Base-by-base conservation (phyloP, 2,797 vertebrate genomes). In the Dendrocincla tyrannina region DNA sequence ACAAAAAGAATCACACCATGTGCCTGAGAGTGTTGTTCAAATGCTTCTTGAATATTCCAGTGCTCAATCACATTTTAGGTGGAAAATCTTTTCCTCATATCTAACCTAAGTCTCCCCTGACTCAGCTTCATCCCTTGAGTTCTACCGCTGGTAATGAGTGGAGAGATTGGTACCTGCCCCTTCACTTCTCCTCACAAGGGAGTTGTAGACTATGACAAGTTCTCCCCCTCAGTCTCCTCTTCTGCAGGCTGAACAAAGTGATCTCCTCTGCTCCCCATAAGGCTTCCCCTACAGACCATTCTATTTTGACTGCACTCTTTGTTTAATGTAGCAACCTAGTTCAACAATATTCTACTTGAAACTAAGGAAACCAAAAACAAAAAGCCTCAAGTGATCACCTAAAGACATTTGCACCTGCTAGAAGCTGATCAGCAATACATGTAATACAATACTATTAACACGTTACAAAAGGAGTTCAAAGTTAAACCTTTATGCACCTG, bases 121-220 rank as follows among this genome's bases (percentile, higher is more conserved):
- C 30, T 10, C 35, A 64, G 6, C 2, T 52, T 52, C 64, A 58
- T 3, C n/a, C 28, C 44, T 58, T 0, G 1, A 39, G 44, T 30
- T 30, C 28, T 72, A 24, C 25, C 17, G 13, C 9, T 44, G 24
- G 7, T 2, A 44, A 64, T 7, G 7, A 27, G 5, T 5, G 42
- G 11, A 37, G 28, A 56, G 24, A 44, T 15, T 8, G 5, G 14
- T 25, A 3, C 14, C 37, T 35, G 44, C 12, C 20, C 22, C 52
- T 41, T 7, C 33, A 19, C 13, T 25, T 76, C 28, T 9, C 19
- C 23, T 39, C 28, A 13, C 0, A 0, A 27, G 37, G 42, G 50
- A 11, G 27, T 1, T 55, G 4, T 25, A 17, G 17, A 9, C 42
- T 44, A 19, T 32, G 37, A 1, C 15, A 32, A 63, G 11, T 4